Evolutionary conservation across 2,797 vertebrate species (phyloP), one percentile per base, ranked within the genome.

Genomic region (Enteromius viviparus): DNA sequence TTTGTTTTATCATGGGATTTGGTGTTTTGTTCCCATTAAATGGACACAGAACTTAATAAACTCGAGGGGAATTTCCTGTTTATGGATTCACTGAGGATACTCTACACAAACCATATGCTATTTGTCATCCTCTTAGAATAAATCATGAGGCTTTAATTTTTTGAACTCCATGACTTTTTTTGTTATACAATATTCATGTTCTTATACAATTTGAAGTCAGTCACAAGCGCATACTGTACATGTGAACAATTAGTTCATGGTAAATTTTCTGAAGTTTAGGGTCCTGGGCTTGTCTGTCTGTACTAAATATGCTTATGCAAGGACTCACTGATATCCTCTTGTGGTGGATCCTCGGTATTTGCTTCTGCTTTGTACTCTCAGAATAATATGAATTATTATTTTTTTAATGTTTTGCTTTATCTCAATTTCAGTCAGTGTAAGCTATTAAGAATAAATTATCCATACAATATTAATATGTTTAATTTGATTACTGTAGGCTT

Each of bases 401-500:
- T 47, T 32, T 64, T 21, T 12, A 58, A 58, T 19, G 7, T 42
- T 60, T 42, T 8, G 8, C 26, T 64, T 62, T 77, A 47, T 62
- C 14, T 47, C 17, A 32, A 32, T 21, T 21, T 29, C 17, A 3
- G 29, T 77, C 2, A 62, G 15, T 64, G 12, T 64, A 45, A 45
- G 23, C 9, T 62, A 60, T 42, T 42, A n/a, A 26, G 34, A 37
- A 76, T 17, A 42, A 42, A 42, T 15, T 45, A 23, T 76, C 23
- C 10, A 11, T 53, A 65, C n/a, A 49, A 55, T 80, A 75, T 58
- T 62, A 17, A 84, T 72, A 88, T 65, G 80, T 62, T 64, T 78
- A 29, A 21, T 76, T 71, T 84, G 34, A 21, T 66, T 6, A 4
- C n/a, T 87, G 58, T 78, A 97, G 96, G 95, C 95, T 19, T 97